Conservation (phyloP, 2,797 vertebrate species). For the Echiichthys vipera region DNA sequence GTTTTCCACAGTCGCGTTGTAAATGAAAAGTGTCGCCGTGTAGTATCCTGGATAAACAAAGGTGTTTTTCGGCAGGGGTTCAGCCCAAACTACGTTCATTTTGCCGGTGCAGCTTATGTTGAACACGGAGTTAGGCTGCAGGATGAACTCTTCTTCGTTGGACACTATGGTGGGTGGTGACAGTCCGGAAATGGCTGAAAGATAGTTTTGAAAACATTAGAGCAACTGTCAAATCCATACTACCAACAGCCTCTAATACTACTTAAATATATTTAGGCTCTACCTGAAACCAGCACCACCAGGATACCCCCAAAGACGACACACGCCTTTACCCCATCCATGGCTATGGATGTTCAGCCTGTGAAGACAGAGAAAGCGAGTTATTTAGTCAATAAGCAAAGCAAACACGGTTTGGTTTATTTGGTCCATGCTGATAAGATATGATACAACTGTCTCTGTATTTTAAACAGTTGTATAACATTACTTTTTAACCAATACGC, state of each 20-base stretch:
- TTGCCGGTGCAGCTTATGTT: constrained; percentile 91
- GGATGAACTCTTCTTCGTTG: constrained; percentile 82
- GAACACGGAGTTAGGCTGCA: constrained; percentile 87
- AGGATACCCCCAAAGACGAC: constrained; percentile 86
- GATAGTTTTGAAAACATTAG: background rate
- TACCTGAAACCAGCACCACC: constrained; percentile 76
- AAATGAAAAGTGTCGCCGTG: constrained; percentile 87
- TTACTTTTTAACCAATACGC: constrained; percentile 1
- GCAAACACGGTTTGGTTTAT: background rate
- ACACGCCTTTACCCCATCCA: constrained; percentile 82
- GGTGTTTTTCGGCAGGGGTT: constrained; percentile 83
- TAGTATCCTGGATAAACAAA: constrained; percentile 85
- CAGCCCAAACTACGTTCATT: constrained; percentile 87
- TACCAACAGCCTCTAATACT: too few species aligned
- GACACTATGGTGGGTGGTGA: constrained; percentile 87
- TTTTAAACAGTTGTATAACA: background rate
- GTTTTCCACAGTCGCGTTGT: constrained; percentile 84
- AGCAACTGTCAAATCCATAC: background rate
- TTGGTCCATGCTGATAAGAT: background rate
- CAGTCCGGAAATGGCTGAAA: constrained; percentile 75
- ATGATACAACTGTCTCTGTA: constrained; percentile 3
- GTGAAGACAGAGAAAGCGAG: constrained; percentile 49
- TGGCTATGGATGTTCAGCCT: constrained; percentile 79
- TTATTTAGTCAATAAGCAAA: constrained; percentile 19
- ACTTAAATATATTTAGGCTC: background rate